Conservation (phyloP, 1,140 invertebrate species). For the Papilio aristodemus region DNA sequence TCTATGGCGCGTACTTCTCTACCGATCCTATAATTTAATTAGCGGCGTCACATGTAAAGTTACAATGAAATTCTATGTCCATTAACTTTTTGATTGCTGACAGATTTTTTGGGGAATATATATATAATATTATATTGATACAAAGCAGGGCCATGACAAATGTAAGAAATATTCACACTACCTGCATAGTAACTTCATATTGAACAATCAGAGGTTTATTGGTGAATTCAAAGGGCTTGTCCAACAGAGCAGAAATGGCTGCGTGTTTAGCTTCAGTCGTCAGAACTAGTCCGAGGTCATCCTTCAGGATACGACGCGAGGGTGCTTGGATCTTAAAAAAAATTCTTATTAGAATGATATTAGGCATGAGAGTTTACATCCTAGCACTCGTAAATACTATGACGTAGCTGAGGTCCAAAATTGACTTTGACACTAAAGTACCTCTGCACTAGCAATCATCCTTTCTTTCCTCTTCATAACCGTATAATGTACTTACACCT, state of each 20-base stretch:
- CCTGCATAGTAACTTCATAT: slow-evolving; percentile 91
- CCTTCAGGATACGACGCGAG: slow-evolving; percentile 86
- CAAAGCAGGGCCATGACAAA: too few species aligned
- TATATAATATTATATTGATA: too few species aligned
- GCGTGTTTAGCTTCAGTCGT: slow-evolving; percentile 98
- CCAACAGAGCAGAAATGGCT: slow-evolving; percentile 92
- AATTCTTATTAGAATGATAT: neutral
- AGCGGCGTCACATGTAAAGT: neutral
- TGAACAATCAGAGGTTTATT: slow-evolving; percentile 95
- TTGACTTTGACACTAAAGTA: too few species aligned
- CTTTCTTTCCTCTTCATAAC: too few species aligned
- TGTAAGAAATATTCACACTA: slow-evolving; percentile 40
- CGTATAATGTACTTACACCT: too few species aligned
- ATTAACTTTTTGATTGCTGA: too few species aligned
- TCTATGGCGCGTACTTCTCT: neutral
- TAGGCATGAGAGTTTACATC: too few species aligned
- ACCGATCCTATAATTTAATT: neutral
- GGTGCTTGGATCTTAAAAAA: slow-evolving; percentile 86
- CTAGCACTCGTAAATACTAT: too few species aligned
- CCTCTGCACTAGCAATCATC: too few species aligned
- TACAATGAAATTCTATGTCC: too few species aligned
- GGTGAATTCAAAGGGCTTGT: slow-evolving; percentile 91
- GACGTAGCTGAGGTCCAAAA: too few species aligned
- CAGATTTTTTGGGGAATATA: too few species aligned
- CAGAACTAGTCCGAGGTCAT: slow-evolving; percentile 94